These are phyloP conservation scores for Hipparchia semele DNA, from an alignment of 2,888 invertebrate genomes.

Conservation along the genomic window DNA sequence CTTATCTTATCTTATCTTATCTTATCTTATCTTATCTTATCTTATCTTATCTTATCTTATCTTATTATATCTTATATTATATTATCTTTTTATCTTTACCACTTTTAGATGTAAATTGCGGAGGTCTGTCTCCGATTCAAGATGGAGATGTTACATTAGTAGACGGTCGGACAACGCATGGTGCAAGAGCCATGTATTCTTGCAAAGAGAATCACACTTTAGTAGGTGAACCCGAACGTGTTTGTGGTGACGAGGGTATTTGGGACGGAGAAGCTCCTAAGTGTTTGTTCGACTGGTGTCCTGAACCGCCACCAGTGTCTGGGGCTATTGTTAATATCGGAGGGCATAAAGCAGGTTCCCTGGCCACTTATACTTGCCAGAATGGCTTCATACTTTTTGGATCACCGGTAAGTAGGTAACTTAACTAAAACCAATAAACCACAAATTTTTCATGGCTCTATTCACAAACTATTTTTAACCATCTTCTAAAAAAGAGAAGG, in stretches of 20 bases:
- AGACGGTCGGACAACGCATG: slow-evolving; percentile 90
- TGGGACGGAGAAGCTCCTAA: slow-evolving; percentile 92
- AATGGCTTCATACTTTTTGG: slow-evolving; percentile 93
- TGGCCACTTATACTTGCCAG: slow-evolving; percentile 91
- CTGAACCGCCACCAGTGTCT: slow-evolving; percentile 89
- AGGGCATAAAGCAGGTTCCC: slow-evolving; percentile 91
- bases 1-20: too few species aligned
- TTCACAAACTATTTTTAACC: neutral
- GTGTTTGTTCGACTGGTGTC: slow-evolving; percentile 94
- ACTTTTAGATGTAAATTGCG: slow-evolving; percentile 91
- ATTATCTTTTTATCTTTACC: neutral
- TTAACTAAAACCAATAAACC: neutral
- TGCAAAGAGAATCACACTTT: slow-evolving; percentile 94
- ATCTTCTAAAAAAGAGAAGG: too few species aligned
- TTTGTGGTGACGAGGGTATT: slow-evolving; percentile 88
- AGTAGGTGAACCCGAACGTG: slow-evolving; percentile 87
- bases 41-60: too few species aligned
- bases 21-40: too few species aligned
- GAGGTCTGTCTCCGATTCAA: slow-evolving; percentile 85
- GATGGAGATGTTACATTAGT: slow-evolving; percentile 88
- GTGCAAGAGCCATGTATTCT: slow-evolving; percentile 88
- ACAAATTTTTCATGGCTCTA: neutral
- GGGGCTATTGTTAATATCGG: slow-evolving; percentile 88
- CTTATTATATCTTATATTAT: too few species aligned
- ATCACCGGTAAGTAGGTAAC: slow-evolving; percentile 84